Evolutionary conservation across 2,797 vertebrate genomes (phyloP).

Genomic region (Babyrousa celebensis): DNA sequence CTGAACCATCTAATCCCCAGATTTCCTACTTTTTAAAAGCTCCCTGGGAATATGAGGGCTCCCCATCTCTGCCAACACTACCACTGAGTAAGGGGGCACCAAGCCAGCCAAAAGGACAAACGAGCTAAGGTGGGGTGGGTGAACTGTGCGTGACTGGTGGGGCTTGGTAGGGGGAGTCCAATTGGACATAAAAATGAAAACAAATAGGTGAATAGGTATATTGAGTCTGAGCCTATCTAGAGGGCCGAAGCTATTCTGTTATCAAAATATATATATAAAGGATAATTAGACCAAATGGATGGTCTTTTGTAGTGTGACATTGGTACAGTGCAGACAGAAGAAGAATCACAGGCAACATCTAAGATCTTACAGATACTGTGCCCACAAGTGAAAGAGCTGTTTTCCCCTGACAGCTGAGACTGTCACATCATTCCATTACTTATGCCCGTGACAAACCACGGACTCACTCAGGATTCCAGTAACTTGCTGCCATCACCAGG

Average conservation of each 20-base stretch:
- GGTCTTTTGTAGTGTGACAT: background rate
- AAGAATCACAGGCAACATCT: background rate
- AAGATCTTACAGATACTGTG: conserved; percentile 26
- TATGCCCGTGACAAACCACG: conserved; percentile 61
- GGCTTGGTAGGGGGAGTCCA: background rate
- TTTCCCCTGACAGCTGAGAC: conserved; percentile 71
- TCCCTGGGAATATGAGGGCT: background rate
- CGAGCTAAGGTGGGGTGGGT: background rate
- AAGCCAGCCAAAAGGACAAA: background rate
- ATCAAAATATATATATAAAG: background rate
- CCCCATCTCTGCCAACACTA: background rate
- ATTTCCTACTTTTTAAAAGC: conserved; percentile 76
- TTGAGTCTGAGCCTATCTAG: background rate
- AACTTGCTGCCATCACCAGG: conserved; percentile 68
- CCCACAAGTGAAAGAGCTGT: conserved; percentile 43
- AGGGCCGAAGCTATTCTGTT: background rate
- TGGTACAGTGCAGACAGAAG: background rate
- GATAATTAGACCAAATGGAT: background rate
- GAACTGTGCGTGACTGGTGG: background rate
- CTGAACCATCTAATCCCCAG: conserved; percentile 68
- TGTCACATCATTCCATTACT: conserved; percentile 66
- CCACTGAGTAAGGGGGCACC: background rate
- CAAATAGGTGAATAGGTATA: background rate
- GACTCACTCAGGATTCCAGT: conserved; percentile 68
- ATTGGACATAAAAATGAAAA: conserved; percentile 30